phyloP scores from a whole-genome alignment of 2,113 vertebrate species.

The Talpa occidentalis region DNA sequence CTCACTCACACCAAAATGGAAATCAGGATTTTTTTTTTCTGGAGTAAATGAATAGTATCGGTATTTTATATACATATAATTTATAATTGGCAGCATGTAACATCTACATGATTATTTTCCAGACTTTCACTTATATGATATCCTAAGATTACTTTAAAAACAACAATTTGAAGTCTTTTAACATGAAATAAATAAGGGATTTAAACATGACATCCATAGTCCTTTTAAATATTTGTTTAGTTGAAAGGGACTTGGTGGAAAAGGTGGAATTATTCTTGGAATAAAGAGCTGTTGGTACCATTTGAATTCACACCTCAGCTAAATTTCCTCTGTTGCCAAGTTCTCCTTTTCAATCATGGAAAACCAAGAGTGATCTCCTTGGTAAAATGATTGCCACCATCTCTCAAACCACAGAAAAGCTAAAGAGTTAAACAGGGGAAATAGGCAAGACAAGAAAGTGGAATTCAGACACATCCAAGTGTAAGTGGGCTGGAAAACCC shows the following conservation, averaged over 20 bases:
- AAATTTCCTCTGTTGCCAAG: neutral
- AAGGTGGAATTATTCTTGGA: neutral
- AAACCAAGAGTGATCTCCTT: neutral
- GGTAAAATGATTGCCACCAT: neutral
- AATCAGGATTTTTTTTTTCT: conserved; percentile 14
- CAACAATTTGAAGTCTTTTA: conserved; percentile 37
- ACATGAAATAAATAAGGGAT: conserved; percentile 38
- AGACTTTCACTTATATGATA: neutral
- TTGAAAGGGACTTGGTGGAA: conserved; percentile 14
- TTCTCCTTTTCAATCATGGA: neutral
- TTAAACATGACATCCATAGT: neutral
- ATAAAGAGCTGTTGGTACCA: neutral
- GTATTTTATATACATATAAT: neutral
- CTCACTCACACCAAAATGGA: neutral
- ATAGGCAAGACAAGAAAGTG: neutral
- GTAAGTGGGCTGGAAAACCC: conserved; percentile 8
- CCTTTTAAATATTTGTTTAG: conserved; percentile 5
- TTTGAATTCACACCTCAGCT: neutral
- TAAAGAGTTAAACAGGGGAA: neutral
- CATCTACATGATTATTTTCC: conserved; percentile 29
- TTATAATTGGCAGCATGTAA: neutral
- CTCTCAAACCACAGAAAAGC: neutral
- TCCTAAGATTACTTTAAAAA: neutral
- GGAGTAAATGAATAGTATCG: neutral
- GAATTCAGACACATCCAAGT: neutral